Evolutionary conservation across 2,888 invertebrate genomes (phyloP), one percentile per base, ranked within the genome.

Genomic region (Watsonalla cultraria): DNA sequence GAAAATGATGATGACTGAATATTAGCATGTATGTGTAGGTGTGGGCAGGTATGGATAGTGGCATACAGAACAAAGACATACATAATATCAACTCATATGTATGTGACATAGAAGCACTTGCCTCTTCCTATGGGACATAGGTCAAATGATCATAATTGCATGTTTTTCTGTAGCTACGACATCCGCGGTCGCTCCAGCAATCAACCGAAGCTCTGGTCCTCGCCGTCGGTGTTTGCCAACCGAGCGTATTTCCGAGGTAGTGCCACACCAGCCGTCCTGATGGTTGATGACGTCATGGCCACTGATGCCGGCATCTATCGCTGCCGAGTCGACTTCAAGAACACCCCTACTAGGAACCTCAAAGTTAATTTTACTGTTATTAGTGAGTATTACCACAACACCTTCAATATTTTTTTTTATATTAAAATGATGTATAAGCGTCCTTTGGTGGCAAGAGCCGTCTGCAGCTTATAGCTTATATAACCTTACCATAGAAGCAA

Each of bases 321-420:
- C 63, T 97, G 97, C 84, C 92, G 97, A 61, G 97, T 97, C 47
- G 97, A 97, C 90, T 97, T 97, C 91, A 96, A 95, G 80, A 95
- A 96, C 79, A 96, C 96, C 14, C 97, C 97, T 4, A 97, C 97
- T 34, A 93, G 96, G 68, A 97, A 97, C 85, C 93, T 96, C 72
- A 95, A 95, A 92, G 96, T 97, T 86, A 96, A 96, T 90, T 93
- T 97, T 77, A 96, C 96, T 74, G 95, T 97, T 73, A 96, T 97
- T 86, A 95, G 97, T 97, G 91, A 96, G 97, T 94, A 66, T 14
- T 8, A 42, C 2, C 0, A 7, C 8, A 5, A 7, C 5, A 7
- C 7, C 37, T 13, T 52, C 15, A 45, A 14, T 46, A 14, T 42
- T 57, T 45, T 46, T 14, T 33, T 37, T 24, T 24, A 24, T 24